A percentile compares a stretch with the other conserved stretches of the same genome.
Evolutionary conservation across 2,797 vertebrate genomes (phyloP).

Genomic region (Tangara arthus): DNA sequence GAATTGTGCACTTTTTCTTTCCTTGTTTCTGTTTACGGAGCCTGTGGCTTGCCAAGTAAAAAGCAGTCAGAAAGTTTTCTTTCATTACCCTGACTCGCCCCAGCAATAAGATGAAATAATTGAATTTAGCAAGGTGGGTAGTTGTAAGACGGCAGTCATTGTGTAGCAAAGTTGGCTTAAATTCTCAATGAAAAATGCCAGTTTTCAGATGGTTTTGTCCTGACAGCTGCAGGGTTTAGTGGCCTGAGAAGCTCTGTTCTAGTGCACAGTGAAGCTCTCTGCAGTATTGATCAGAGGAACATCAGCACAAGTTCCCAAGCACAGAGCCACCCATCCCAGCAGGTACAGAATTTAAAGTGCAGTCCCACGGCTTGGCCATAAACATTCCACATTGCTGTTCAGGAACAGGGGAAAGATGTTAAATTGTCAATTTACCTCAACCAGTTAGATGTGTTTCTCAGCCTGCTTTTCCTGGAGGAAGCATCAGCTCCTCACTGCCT

Average conservation of each 20-base stretch:
- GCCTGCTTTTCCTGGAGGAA: not conserved
- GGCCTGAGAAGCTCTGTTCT: not conserved
- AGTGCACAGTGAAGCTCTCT: not conserved
- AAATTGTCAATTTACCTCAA: conserved; percentile 5
- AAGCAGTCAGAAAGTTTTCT: conserved; percentile 17
- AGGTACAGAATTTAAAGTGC: not conserved
- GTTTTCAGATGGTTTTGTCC: not conserved
- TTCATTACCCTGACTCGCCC: not conserved
- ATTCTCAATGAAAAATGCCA: not conserved
- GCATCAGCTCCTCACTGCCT: not conserved
- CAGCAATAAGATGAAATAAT: conserved; percentile 5
- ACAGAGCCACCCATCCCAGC: not conserved
- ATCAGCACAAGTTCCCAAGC: not conserved
- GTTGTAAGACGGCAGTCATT: not conserved
- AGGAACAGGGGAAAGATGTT: not conserved
- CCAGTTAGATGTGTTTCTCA: not conserved
- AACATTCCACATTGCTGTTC: not conserved
- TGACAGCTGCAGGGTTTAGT: not conserved
- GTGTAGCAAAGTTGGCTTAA: conserved; percentile 3
- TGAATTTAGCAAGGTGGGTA: conserved; percentile 19
- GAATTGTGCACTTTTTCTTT: not conserved
- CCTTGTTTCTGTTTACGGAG: not conserved
- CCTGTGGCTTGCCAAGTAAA: not conserved
- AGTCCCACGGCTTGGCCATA: not conserved
- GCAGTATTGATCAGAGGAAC: not conserved